Evolutionary conservation across 2,888 invertebrate species (phyloP), one percentile per base, ranked within the genome.

Genomic region (Drosophila histrio): DNA sequence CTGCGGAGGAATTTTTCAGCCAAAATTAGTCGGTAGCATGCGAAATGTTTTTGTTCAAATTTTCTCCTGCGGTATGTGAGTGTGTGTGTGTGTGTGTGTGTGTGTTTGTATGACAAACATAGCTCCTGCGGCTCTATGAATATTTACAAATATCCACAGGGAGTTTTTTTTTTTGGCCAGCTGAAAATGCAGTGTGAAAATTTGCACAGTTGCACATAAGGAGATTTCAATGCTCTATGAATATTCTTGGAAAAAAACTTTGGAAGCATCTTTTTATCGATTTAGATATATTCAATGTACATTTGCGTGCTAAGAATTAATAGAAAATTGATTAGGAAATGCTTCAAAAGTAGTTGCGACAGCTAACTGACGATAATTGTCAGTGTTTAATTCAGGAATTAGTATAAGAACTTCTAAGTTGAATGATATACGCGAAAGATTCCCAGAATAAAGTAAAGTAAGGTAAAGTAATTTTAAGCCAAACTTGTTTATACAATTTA

Each of bases 11-110:
- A 84, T 73, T 77, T 72, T 60, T 6, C 59, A 77, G 59, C 64
- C 63, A 61, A 77, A 87, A 82, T 87, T 83, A 87, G 80, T 75
- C 50, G 72, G 72, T 64, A 57, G 73, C 77, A 67, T 71, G 71
- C 52, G 63, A 86, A 63, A 66, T 76, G 63, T 76, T 59, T 67
- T 70, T 50, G 36, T 50, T 43, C 41, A 61, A 56, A 73, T 52
- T 65, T 61, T 32, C 15, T 24, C 13, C 7, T 28, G 32, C 2
- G 28, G 13, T 11, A 19, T 43, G 38, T 36, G 7, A 53, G 36
- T 6, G 30, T 36, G 41, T 15, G 28, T 26, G 26, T 38, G 46
- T 22, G 43, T 15, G n/a, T 26, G n/a, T 11, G 22, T 47, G 36
- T 44, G 7, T n/a, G 28, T 15, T 19, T 64, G 41, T 38, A 8